A percentile compares a stretch with the other conserved stretches of the same genome.
Evolutionary conservation across 2,888 invertebrate genomes (phyloP).

Genomic region (Ichneumoninae sp.): DNA sequence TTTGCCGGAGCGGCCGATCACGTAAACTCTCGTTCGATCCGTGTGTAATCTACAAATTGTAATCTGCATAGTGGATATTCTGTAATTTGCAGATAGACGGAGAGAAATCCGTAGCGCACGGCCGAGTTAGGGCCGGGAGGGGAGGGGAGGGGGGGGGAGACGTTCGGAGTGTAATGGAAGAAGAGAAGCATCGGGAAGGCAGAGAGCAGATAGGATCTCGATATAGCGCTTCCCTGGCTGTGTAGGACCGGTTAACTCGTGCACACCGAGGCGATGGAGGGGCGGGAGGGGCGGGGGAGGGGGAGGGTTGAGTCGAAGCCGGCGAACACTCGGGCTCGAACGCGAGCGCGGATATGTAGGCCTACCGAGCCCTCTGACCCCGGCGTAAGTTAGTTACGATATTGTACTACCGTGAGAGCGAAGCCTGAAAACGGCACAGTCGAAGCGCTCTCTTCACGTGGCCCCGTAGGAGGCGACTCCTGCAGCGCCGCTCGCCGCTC

Average conservation of each 20-base stretch:
- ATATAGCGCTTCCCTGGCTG: slow-evolving; percentile 21
- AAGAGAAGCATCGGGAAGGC: slow-evolving; percentile 9
- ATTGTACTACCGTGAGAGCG: slow-evolving; percentile 73
- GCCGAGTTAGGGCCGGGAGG: background rate
- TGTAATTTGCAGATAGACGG: slow-evolving; percentile 42
- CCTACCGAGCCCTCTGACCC: slow-evolving; percentile 70
- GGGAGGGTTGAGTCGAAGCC: background rate
- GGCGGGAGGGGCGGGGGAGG: background rate
- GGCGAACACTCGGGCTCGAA: slow-evolving; percentile 13
- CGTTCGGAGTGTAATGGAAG: slow-evolving; percentile 11
- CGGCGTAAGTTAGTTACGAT: slow-evolving; percentile 73
- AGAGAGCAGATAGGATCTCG: slow-evolving; percentile 38
- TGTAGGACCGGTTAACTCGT: slow-evolving; percentile 41
- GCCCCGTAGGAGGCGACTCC: slow-evolving; percentile 3
- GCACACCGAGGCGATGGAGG: slow-evolving; percentile 29
- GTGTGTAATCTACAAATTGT: slow-evolving; percentile 43
- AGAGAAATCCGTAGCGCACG: slow-evolving; percentile 22
- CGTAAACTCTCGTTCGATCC: slow-evolving; percentile 29
- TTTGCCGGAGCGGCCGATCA: slow-evolving; percentile 29
- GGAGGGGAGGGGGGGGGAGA: background rate
- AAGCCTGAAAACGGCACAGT: slow-evolving; percentile 58
- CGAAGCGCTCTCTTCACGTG: slow-evolving; percentile 47
- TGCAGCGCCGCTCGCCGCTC: background rate
- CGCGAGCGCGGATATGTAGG: slow-evolving; percentile 71
- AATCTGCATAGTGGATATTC: slow-evolving; percentile 45